Percentiles rank a stretch among this genome's conserved stretches.
Evolutionary conservation across 1,140 invertebrate genomes (phyloP).

Genomic region (Drosophila lowei): DNA sequence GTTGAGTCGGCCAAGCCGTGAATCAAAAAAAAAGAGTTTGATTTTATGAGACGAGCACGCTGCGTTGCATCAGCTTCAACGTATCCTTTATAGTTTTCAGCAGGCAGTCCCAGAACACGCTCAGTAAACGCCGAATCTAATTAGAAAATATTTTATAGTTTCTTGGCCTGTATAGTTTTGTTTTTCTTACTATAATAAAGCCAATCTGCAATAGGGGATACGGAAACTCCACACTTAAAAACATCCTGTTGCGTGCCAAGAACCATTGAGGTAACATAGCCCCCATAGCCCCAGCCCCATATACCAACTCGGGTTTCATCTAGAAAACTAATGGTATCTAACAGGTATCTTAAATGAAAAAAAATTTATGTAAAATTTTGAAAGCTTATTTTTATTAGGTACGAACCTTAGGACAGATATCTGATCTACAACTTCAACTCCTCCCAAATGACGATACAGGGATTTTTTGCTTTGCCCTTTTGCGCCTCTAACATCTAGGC

Average conservation of each 20-base stretch:
- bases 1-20: slow-evolving; percentile 94
- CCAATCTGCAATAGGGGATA: slow-evolving; percentile 97
- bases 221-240: slow-evolving; percentile 95
- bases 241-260: slow-evolving; percentile 92
- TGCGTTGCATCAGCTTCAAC: slow-evolving; percentile 95
- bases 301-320: slow-evolving; percentile 94
- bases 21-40: slow-evolving; percentile 93
- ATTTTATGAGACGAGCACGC: slow-evolving; percentile 91
- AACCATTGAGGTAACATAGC: slow-evolving; percentile 95
- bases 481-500: slow-evolving; percentile 94
- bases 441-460: slow-evolving; percentile 91
- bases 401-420: slow-evolving; percentile 90
- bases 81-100: slow-evolving; percentile 96
- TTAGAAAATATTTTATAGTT: background rate
- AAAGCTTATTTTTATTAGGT: background rate
- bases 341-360: slow-evolving; percentile 87
- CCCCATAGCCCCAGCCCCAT: slow-evolving; percentile 99
- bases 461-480: slow-evolving; percentile 91
- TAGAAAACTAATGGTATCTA: slow-evolving; percentile 92
- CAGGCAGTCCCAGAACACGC: slow-evolving; percentile 93
- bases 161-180: background rate
- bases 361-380: background rate
- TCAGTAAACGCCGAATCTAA: slow-evolving; percentile 97
- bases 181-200: slow-evolving; percentile 94
- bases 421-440: slow-evolving; percentile 94